These are phyloP conservation scores for Amphilophus citrinellus DNA, from an alignment of 2,113 vertebrate species.

Conservation along the genomic window DNA sequence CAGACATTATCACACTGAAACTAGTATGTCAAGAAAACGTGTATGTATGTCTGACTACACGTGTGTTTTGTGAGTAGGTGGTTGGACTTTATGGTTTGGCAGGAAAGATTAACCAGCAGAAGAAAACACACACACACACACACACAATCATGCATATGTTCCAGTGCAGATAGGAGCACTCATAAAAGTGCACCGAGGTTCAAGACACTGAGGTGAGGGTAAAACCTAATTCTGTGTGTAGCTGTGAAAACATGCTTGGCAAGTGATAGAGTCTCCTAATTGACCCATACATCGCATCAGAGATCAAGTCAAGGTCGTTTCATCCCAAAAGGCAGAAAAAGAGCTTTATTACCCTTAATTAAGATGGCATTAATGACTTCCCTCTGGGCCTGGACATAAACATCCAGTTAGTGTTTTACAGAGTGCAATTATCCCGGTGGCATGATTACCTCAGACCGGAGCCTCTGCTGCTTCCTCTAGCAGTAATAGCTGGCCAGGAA, in stretches of 20 bases:
- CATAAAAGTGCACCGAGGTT: conserved; percentile 13
- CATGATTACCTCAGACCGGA: conserved; percentile 78
- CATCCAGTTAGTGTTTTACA: conserved; percentile 78
- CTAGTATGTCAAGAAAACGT: conserved; percentile 1
- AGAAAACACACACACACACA: conserved; percentile 10
- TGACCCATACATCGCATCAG: conserved; percentile 24
- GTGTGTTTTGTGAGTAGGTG: conserved; percentile 12
- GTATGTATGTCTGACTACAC: neutral
- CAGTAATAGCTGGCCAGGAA: conserved; percentile 69
- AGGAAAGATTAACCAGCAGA: conserved; percentile 38
- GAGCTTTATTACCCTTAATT: conserved; percentile 77
- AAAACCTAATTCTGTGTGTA: conserved; percentile 49
- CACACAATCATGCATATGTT: neutral
- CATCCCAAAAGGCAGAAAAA: conserved; percentile 66
- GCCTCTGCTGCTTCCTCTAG: conserved; percentile 68
- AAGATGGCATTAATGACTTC: conserved; percentile 82
- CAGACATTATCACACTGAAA: conserved; percentile 20
- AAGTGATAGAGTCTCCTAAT: conserved; percentile 53
- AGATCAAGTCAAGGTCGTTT: conserved; percentile 71
- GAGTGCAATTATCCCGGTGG: conserved; percentile 76
- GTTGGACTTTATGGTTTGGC: conserved; percentile 29
- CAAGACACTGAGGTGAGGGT: conserved; percentile 32
- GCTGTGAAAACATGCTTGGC: conserved; percentile 59
- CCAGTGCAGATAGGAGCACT: neutral
- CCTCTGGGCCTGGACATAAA: conserved; percentile 77